Evolutionary conservation across 2,797 vertebrate genomes (phyloP).

Genomic region (Propithecus deckenii): DNA sequence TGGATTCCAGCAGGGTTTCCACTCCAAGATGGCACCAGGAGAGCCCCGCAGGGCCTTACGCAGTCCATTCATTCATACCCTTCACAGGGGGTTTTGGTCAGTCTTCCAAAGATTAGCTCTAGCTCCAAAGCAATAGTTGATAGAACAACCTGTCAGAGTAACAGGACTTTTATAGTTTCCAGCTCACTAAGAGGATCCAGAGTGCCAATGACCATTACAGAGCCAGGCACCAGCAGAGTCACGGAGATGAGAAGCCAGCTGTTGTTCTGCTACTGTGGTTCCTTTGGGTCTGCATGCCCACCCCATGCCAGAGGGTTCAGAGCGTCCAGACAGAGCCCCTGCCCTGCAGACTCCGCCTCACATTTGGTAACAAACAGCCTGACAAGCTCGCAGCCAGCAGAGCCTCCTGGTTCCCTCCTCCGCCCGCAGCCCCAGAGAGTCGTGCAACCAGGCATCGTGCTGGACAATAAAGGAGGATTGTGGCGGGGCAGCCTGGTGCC

Average conservation of each 20-base stretch:
- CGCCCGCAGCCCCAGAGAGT: background rate
- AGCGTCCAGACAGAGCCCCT: background rate
- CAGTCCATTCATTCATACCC: fast-evolving
- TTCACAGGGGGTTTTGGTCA: background rate
- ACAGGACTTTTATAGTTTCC: background rate
- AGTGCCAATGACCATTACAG: background rate
- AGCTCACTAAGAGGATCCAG: background rate
- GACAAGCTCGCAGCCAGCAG: constrained; percentile 42
- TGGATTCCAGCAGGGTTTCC: background rate
- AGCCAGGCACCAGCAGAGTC: background rate
- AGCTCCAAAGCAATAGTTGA: background rate
- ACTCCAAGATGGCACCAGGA: background rate
- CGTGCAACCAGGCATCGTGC: background rate
- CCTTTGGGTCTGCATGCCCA: background rate
- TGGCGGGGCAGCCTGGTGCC: constrained; percentile 18
- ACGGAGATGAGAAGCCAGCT: background rate
- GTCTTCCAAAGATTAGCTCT: background rate
- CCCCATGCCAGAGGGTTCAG: background rate
- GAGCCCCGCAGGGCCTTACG: fast-evolving
- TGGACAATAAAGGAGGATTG: constrained; percentile 62
- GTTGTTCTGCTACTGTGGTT: background rate
- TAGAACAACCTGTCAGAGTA: background rate
- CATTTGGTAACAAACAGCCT: constrained; percentile 41
- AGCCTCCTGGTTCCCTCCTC: background rate
- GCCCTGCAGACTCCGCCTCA: background rate